Percentiles rank a stretch among this genome's conserved stretches.
phyloP scores from a whole-genome alignment of 2,888 invertebrate species.

The Chymomyza fuscimana region DNA sequence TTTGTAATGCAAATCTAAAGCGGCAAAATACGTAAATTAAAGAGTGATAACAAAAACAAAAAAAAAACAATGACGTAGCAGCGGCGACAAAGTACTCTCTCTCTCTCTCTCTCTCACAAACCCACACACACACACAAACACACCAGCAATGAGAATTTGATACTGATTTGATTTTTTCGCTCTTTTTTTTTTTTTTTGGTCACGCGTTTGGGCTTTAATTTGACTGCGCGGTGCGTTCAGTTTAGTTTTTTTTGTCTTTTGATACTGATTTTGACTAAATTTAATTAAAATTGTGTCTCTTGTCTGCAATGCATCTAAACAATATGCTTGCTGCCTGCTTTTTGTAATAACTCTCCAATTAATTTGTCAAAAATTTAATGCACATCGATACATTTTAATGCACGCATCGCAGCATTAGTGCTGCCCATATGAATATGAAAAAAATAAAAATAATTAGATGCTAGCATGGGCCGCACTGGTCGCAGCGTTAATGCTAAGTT shows the following conservation, averaged over 20 bases:
- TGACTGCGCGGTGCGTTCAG: constrained; percentile 22
- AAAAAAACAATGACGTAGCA: neutral
- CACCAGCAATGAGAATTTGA: constrained; percentile 32
- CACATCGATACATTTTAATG: neutral
- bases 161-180: constrained; percentile 61
- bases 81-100: constrained; percentile 6
- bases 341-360: no score
- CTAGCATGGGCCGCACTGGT: neutral
- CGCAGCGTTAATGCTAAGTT: no score
- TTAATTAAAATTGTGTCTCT: no score
- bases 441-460: neutral
- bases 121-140: neutral
- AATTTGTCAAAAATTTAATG: neutral
- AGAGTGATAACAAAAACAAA: neutral
- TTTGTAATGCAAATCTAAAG: no score
- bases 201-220: constrained; percentile 64
- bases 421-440: neutral
- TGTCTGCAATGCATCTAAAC: no score
- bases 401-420: neutral
- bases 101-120: constrained; percentile 11
- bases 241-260: neutral
- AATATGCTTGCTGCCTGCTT: no score
- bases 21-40: no score
- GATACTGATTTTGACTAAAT: no score
- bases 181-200: constrained; percentile 55